Percentiles rank a stretch among this genome's conserved stretches.
Evolutionary conservation across 2,113 vertebrate species (phyloP).

Genomic region (Myodes glareolus): DNA sequence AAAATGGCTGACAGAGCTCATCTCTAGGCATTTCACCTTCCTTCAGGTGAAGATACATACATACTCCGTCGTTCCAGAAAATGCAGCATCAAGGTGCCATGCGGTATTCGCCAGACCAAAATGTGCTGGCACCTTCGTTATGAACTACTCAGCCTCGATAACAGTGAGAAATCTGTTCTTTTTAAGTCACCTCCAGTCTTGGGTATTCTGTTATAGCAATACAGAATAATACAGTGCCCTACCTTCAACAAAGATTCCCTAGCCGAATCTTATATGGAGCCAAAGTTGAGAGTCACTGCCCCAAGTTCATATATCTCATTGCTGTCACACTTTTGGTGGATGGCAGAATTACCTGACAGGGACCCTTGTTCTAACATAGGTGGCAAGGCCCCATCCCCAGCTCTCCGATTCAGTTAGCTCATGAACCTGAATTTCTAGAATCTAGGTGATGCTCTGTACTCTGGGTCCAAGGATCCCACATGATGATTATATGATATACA

Average conservation of each 20-base stretch:
- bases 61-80: neutral
- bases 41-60: neutral
- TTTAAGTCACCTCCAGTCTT: neutral
- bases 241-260: neutral
- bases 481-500: neutral
- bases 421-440: conserved; percentile 29
- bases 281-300: neutral
- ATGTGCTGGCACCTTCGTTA: neutral
- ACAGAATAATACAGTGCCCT: neutral
- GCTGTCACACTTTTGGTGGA: neutral
- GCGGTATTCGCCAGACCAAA: neutral
- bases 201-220: neutral
- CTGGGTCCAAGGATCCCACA: neutral
- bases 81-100: neutral
- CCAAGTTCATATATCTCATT: neutral
- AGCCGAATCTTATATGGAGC: neutral
- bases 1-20: neutral
- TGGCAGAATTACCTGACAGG: neutral
- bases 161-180: neutral
- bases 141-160: neutral
- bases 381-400: neutral
- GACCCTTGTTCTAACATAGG: neutral
- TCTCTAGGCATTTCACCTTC: neutral
- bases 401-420: conserved; percentile 24
- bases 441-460: neutral